Base-by-base conservation (phyloP, 2,888 invertebrate species). In the Netelia inedita region DNA sequence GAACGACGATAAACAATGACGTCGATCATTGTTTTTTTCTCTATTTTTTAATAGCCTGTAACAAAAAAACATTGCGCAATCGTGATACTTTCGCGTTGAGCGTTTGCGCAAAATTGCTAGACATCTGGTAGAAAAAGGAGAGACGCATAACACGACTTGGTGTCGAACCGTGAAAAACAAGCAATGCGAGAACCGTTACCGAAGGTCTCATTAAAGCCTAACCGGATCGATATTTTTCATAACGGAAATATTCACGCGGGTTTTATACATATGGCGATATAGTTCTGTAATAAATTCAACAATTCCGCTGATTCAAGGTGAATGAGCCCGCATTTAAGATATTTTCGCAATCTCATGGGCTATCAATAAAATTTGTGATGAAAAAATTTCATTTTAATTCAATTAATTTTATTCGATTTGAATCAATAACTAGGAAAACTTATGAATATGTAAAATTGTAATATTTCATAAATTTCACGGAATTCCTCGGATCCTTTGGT, bases 191-290 rank as follows among this genome's bases (percentile, higher is more conserved):
- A 79, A 79, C 79, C 79, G 72, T 79, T 79, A 79, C 11, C 43
- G 53, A 79, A 79, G 79, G 79, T 79, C 72, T 72, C 65, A 57
- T 19, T 19, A 57, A 16, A 72, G 63, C 41, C 55, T 72, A 72
- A 79, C 72, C 79, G 72, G 72, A 79, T 79, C 71, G 72, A 79
- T 65, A 72, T 72, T 72, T 79, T 79, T 79, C 63, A 79, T 79
- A 79, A 79, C 71, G 79, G 79, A 79, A 71, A 79, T 35, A 41
- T 71, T 23, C 43, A 46, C 55, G 53, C 35, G 50, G 11, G 10
- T 46, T 46, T 14, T 46, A 46, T 46, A 46, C 46, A 14, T 46
- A 14, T 46, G 46, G 14, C 46, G 14, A 46, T 10, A 14, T 14
- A 46, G 23, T 76, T 68, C 68, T 59, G 76, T 76, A 59, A 76